Base-by-base conservation (phyloP, 2,113 vertebrate genomes). In the Gallinago paraguaiae region DNA sequence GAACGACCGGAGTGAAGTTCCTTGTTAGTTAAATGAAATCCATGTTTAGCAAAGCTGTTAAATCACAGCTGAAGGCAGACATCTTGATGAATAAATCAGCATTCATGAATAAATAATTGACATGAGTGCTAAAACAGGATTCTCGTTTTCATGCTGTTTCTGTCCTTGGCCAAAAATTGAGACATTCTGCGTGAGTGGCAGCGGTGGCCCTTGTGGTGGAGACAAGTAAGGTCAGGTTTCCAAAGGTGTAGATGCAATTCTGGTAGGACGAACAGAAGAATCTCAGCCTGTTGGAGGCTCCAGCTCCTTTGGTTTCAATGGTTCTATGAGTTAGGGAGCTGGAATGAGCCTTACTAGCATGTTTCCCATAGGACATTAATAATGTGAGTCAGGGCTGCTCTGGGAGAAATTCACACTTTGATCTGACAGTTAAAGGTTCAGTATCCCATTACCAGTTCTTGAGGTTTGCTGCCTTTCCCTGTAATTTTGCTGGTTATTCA, bases 11-110 rank as follows among this genome's bases (percentile, higher is more conserved):
- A 86, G 37, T 30, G 50, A 93, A 92, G 65, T 65, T 96, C 69
- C 90, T 96, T 94, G 95, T 93, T 93, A 86, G 92, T 90, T 95
- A 95, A 96, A 95, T 95, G 92, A 75, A 92, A 95, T 68, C 53
- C 93, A 30, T 82, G 65, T 88, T 96, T 95, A 93, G 88, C 93
- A 93, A 96, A 96, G 67, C 92, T 95, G 77, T 93, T 91, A 84
- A 88, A 97, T 93, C 82, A 90, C 92, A 93, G 75, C 80, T 89
- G 72, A 94, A 86, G 45, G 64, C 80, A 93, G 56, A 76, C 86
- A 85, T 96, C 85, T 96, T 95, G 78, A 51, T 86, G 80, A 86
- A 94, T 93, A 96, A 95, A 95, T 88, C 76, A 91, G 65, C 78
- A 83, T 70, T 90, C 82, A 88, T 81, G 84, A 71, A 97, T 94